Evolutionary conservation across 2,113 vertebrate species (phyloP), one percentile per base, ranked within the genome.

Genomic region (Argyrosomus japonicus): DNA sequence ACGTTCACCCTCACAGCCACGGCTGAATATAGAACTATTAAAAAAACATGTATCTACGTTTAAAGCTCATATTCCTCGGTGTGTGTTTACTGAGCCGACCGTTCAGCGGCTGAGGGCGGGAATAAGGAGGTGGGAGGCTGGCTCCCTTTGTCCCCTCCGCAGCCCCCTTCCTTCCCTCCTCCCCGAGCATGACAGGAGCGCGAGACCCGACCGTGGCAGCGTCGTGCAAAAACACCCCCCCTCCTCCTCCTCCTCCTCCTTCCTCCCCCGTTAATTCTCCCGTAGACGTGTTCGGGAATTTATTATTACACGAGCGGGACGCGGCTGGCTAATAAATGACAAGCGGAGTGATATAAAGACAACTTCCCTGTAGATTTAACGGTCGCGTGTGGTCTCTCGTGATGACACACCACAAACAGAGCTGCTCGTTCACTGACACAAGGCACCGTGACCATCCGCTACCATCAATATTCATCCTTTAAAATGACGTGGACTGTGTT

Each of bases 111-210:
- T 21, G 85, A 87, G 88, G 90, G 91, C 89, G 89, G 88, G 88
- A 89, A 58, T 80, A 61, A 32, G 65, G 72, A 17, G 73, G 68
- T 43, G 79, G 74, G 69, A 86, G 79, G 77, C 85, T 48, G 86
- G 82, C 15, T 92, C 88, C 36, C 92, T 93, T 93, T 93, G 92
- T 93, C 92, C 89, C 36, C 88, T 75, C 61, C 75, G 73, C 85
- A 84, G 81, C 54, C 76, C 67, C 83, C n/a, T 81, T 81, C 78
- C 75, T 62, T 69, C 57, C 75, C 83, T 79, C 78, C 81, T 71
- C 68, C 75, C 57, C 78, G 81, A 48, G 76, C 65, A 29, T 80
- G 81, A 82, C 79, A 89, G 75, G 10, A 83, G 53, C 72, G 47
- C 56, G 43, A 77, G 72, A 53, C n/a, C n/a, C 57, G 65, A 29